Base-by-base conservation (phyloP, 2,888 invertebrate species). In the Argynnis bischoffii region DNA sequence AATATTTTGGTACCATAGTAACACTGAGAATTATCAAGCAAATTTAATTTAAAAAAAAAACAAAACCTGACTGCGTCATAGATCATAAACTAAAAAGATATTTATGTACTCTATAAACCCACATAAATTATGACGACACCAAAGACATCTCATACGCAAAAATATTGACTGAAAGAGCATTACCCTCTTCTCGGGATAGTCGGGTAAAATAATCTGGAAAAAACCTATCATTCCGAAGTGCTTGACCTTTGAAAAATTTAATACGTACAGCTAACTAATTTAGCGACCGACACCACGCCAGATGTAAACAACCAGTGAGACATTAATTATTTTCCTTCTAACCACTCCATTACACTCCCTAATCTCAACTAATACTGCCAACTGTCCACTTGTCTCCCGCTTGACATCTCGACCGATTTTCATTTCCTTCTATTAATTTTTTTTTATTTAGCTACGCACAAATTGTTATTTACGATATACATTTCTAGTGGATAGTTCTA, bases 321-420 rank as follows among this genome's bases (percentile, higher is more conserved):
- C 65, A 66, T 72, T 70, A 67, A 72, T 72, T 72, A 72, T 70
- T 66, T 72, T 57, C 53, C 57, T 68, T 68, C 67, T 60, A 66
- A 60, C 60, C 50, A 69, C 63, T 68, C 53, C 59, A 70, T 70
- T 68, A 67, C 67, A 63, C 64, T 67, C 70, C 63, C 72, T 55
- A 65, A 67, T 66, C 68, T 61, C 18, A 72, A 69, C 69, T 70
- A 72, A 72, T 72, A 66, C 69, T 56, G 56, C 56, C 55, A 61
- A 55, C 55, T 55, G 67, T 72, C 72, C 59, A 66, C 63, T 63
- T 21, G 67, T 66, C 66, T 69, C 63, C 50, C 55, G n/a, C 48
- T 31, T 63, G 67, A 66, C 67, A 66, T 71, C 69, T 46, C 55
- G 60, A 26, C 16, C 63, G 65, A 64, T 65, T 67, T 69, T 56